phyloP scores from a whole-genome alignment of 2,113 vertebrate genomes.

The Hypomesus transpacificus region DNA sequence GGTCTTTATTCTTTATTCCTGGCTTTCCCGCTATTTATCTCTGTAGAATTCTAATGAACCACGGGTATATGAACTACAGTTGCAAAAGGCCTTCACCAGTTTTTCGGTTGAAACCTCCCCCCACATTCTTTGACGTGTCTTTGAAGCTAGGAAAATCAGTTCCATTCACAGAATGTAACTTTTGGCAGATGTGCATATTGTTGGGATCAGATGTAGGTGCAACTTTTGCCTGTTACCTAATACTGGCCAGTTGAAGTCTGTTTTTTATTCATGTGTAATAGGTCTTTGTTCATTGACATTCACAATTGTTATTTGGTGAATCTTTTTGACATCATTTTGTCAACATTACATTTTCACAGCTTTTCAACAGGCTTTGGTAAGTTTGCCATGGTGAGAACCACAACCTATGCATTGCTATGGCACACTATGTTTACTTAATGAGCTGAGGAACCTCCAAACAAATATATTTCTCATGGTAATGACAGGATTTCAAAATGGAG shows the following conservation, averaged over 20 bases:
- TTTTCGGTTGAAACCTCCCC: neutral
- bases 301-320: too few relatives aligned
- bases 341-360: neutral
- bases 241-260: too few relatives aligned
- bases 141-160: constrained; percentile 20
- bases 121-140: constrained; percentile 4
- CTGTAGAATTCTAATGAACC: neutral
- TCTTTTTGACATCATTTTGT: too few relatives aligned
- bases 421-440: constrained; percentile 20
- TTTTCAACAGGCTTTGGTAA: constrained; percentile 9
- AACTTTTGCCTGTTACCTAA: neutral
- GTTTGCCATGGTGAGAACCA: constrained; percentile 17
- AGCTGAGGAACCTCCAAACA: constrained; percentile 14
- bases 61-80: neutral
- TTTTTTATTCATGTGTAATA: too few relatives aligned
- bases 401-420: constrained; percentile 8
- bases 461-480: constrained; percentile 48
- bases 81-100: neutral
- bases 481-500: constrained; percentile 31
- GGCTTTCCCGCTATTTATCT: neutral
- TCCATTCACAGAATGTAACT: constrained; percentile 23
- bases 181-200: constrained; percentile 12
- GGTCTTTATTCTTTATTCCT: neutral
- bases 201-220: neutral
- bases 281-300: too few relatives aligned